Percentiles rank a stretch among this genome's conserved stretches.
Evolutionary conservation across 1,140 invertebrate species (phyloP).

Genomic region (Polyergus mexicanus): DNA sequence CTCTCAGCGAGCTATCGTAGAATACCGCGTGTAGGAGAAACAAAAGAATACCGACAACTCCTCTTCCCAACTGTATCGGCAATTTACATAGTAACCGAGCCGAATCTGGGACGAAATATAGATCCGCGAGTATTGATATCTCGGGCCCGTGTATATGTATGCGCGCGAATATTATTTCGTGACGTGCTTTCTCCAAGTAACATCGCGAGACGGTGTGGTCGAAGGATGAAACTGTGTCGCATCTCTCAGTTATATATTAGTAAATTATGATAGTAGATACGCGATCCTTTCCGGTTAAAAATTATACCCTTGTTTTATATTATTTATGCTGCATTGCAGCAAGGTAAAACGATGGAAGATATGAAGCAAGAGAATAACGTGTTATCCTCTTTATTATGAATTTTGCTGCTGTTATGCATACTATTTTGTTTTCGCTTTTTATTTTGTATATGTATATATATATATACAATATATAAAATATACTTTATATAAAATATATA

Average conservation of each 20-base stretch:
- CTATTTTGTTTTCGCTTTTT: too few relatives aligned
- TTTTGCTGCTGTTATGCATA: too few relatives aligned
- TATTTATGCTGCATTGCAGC: not conserved
- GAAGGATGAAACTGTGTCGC: constrained; percentile 3
- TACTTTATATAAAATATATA: too few relatives aligned
- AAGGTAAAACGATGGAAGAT: not conserved
- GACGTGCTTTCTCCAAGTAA: constrained; percentile 33
- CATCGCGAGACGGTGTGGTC: not conserved
- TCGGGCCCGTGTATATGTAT: not conserved
- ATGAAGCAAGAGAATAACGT: too few relatives aligned
- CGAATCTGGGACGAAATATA: constrained; percentile 57
- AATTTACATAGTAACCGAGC: constrained; percentile 60
- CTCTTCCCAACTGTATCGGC: constrained; percentile 11
- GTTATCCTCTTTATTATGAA: too few relatives aligned
- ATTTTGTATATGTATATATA: too few relatives aligned
- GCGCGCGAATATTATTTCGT: constrained; percentile 17
- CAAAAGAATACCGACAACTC: constrained; percentile 49
- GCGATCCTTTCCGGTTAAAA: not conserved
- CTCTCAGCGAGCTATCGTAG: constrained; percentile 11
- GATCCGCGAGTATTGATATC: constrained; percentile 33
- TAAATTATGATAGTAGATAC: not conserved
- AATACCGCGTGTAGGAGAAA: not conserved
- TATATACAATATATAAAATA: too few relatives aligned
- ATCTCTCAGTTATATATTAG: not conserved
- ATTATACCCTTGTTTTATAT: not conserved